These are phyloP conservation scores for Ceratotherium simum DNA, from an alignment of 2,113 vertebrate genomes.

Conservation along the genomic window DNA sequence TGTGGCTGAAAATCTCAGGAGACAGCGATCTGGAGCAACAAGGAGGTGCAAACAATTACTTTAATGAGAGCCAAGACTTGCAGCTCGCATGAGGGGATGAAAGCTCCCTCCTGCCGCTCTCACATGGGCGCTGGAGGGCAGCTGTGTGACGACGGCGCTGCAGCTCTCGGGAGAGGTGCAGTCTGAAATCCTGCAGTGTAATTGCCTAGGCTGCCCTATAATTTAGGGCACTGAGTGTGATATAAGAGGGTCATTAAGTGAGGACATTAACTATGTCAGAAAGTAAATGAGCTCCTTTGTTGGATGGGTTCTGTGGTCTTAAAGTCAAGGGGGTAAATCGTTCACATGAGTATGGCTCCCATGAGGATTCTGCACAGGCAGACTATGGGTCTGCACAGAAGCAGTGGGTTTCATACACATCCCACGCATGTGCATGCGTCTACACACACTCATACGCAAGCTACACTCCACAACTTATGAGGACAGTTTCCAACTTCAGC, in stretches of 20 bases:
- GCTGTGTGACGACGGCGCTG: conserved; percentile 60
- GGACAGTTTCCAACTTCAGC: not conserved
- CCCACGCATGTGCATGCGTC: fast-evolving
- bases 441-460: fast-evolving
- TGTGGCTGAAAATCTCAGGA: conserved; percentile 69
- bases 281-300: conserved; percentile 85
- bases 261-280: conserved; percentile 84
- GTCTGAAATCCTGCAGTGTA: conserved; percentile 77
- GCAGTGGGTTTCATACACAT: not conserved
- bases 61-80: conserved; percentile 72
- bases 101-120: conserved; percentile 68
- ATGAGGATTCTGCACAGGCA: not conserved
- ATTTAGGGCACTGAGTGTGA: conserved; percentile 86
- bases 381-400: not conserved
- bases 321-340: conserved; percentile 58
- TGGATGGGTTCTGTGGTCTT: conserved; percentile 49
- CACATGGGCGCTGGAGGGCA: conserved; percentile 56
- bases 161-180: conserved; percentile 60
- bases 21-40: conserved; percentile 58
- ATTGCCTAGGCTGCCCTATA: conserved; percentile 84
- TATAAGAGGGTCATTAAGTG: conserved; percentile 84
- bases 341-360: conserved; percentile 41
- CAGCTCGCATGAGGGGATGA: conserved; percentile 62
- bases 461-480: fast-evolving
- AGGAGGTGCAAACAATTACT: conserved; percentile 74